These are phyloP conservation scores for Oryzias celebensis DNA, from an alignment of 2,113 vertebrate species.

Conservation along the genomic window DNA sequence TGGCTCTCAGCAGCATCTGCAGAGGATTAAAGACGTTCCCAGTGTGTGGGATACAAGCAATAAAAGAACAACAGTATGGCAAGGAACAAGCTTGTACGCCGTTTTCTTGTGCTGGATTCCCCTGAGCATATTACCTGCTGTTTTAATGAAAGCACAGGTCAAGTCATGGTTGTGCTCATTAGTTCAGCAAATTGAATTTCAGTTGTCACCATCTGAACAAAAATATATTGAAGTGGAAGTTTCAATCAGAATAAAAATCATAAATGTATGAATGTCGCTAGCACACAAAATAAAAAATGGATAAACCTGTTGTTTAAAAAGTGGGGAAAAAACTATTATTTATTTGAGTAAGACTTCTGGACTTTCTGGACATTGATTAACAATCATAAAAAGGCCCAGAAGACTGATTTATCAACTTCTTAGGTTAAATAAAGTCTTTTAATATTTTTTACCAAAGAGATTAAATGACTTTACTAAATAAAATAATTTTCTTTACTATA, in stretches of 20 bases:
- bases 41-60: conserved; percentile 38
- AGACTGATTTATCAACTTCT: no score
- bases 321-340: no score
- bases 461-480: neutral
- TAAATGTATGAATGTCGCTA: neutral
- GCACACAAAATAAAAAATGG: neutral
- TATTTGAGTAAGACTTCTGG: no score
- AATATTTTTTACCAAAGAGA: no score
- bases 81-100: conserved; percentile 36
- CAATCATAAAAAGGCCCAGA: no score
- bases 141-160: conserved; percentile 40
- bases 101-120: conserved; percentile 20
- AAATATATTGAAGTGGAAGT: neutral
- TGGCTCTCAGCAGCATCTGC: conserved; percentile 58
- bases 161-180: conserved; percentile 4
- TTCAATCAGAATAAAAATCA: neutral
- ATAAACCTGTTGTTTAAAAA: neutral
- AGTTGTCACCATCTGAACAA: neutral
- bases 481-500: neutral
- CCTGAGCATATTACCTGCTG: conserved; percentile 38
- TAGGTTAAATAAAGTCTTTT: no score
- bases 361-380: no score
- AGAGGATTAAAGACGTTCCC: conserved; percentile 50
- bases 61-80: conserved; percentile 59
- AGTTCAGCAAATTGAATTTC: conserved; percentile 34